Evolutionary conservation across 2,888 invertebrate genomes (phyloP).

Genomic region (Dexiosoma caninum): DNA sequence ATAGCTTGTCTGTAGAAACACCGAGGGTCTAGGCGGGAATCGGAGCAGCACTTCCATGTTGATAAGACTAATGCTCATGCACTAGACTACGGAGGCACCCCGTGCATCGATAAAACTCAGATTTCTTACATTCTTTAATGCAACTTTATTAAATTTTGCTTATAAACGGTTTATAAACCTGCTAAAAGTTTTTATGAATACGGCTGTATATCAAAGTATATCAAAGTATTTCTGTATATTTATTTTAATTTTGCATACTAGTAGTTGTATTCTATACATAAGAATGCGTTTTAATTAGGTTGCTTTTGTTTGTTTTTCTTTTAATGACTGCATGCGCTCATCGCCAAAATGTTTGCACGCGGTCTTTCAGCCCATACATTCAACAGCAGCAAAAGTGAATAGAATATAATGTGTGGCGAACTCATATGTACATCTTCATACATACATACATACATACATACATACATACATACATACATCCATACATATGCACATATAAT

Average conservation of each 20-base stretch:
- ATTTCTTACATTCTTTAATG: too few species aligned
- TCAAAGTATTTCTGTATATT: conserved; percentile 13
- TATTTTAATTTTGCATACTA: conserved; percentile 8
- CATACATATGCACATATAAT: not conserved
- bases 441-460: not conserved
- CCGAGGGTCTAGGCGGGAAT: too few species aligned
- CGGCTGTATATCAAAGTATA: too few species aligned
- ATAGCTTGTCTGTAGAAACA: too few species aligned
- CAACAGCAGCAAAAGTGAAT: conserved; percentile 18
- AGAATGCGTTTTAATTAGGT: conserved; percentile 58
- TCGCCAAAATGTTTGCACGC: conserved; percentile 45
- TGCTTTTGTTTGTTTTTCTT: conserved; percentile 45
- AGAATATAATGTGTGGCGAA: too few species aligned
- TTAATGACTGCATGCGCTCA: conserved; percentile 38
- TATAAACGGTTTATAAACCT: too few species aligned
- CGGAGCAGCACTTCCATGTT: too few species aligned
- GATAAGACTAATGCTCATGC: too few species aligned
- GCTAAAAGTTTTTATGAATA: too few species aligned
- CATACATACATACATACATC: not conserved
- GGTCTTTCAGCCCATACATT: conserved; percentile 19
- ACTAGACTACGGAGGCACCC: too few species aligned
- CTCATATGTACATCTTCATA: conserved; percentile 15
- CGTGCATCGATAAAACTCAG: too few species aligned
- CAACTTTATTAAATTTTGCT: too few species aligned
- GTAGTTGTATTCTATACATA: conserved; percentile 13